A percentile compares a stretch with the other conserved stretches of the same genome.
Conservation (phyloP, 1,140 invertebrate genomes). For the Bombus superbus region DNA sequence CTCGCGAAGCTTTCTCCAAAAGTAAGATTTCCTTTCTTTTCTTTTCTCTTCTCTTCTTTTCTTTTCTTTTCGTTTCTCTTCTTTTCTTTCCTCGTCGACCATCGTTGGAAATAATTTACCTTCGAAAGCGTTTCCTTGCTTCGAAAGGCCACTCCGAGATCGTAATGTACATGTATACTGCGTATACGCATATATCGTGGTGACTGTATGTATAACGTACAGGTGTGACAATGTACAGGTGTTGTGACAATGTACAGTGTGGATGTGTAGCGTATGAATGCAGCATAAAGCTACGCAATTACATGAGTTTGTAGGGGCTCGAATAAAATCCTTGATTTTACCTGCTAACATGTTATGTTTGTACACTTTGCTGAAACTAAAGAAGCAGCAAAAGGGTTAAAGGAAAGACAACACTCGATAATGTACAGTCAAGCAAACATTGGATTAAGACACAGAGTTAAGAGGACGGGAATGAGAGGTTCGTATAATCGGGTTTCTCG, state of each 20-base stretch:
- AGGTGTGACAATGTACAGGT: slow-evolving; percentile 31
- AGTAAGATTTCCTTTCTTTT: neutral
- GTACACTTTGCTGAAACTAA: slow-evolving; percentile 50
- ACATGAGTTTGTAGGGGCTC: slow-evolving; percentile 39
- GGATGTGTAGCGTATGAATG: slow-evolving; percentile 66
- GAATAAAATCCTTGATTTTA: slow-evolving; percentile 45
- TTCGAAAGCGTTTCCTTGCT: neutral
- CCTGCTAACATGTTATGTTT: slow-evolving; percentile 49
- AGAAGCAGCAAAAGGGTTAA: slow-evolving; percentile 63
- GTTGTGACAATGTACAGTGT: slow-evolving; percentile 64
- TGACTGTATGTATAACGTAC: neutral
- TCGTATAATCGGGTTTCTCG: slow-evolving; percentile 7
- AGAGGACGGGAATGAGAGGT: neutral
- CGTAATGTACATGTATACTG: neutral
- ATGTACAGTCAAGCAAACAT: slow-evolving; percentile 61
- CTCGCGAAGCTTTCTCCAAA: neutral
- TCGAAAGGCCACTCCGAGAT: neutral
- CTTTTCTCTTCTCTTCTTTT: neutral
- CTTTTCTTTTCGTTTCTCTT: neutral
- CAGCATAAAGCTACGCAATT: slow-evolving; percentile 64
- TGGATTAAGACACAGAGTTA: slow-evolving; percentile 43
- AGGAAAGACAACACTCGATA: slow-evolving; percentile 49
- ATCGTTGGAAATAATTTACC: neutral
- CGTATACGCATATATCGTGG: neutral
- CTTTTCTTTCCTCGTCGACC: neutral